Evolutionary conservation across 2,113 vertebrate species (phyloP).

Genomic region (Neofelis nebulosa): DNA sequence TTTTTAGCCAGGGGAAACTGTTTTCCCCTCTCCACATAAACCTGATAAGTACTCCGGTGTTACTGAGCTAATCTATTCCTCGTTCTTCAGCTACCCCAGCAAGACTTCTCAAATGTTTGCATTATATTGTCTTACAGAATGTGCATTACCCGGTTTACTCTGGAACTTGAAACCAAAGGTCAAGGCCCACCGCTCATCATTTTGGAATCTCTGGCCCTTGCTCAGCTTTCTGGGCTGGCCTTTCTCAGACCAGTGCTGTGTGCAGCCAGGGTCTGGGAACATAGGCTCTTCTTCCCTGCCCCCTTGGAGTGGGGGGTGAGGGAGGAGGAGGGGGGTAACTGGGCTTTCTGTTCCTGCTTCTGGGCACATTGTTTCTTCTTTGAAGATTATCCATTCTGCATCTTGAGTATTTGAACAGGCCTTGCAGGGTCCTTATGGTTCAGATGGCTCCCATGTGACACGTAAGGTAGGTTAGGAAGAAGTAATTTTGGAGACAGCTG

Average conservation of each 20-base stretch:
- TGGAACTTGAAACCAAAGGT: conserved; percentile 8
- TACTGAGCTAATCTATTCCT: background rate
- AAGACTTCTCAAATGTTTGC: background rate
- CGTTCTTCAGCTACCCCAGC: background rate
- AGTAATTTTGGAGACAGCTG: background rate
- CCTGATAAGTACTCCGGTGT: background rate
- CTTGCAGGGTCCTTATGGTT: background rate
- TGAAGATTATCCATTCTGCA: background rate
- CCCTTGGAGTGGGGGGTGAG: rapidly evolving
- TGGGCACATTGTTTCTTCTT: rapidly evolving
- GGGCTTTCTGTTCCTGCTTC: background rate
- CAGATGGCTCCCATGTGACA: background rate
- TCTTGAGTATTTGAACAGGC: background rate
- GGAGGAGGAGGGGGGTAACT: rapidly evolving
- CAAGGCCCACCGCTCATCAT: background rate
- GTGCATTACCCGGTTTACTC: background rate
- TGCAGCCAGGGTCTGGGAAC: background rate
- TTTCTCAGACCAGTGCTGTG: background rate
- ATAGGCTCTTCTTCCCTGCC: background rate
- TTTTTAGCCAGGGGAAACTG: background rate
- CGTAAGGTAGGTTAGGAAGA: background rate
- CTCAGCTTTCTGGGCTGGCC: background rate
- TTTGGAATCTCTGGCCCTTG: background rate
- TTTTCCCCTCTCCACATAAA: background rate
- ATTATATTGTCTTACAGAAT: background rate